Percentiles rank a stretch among this genome's conserved stretches.
These are phyloP conservation scores for Tethea ocularis DNA, from an alignment of 2,888 invertebrate genomes.

Conservation along the genomic window DNA sequence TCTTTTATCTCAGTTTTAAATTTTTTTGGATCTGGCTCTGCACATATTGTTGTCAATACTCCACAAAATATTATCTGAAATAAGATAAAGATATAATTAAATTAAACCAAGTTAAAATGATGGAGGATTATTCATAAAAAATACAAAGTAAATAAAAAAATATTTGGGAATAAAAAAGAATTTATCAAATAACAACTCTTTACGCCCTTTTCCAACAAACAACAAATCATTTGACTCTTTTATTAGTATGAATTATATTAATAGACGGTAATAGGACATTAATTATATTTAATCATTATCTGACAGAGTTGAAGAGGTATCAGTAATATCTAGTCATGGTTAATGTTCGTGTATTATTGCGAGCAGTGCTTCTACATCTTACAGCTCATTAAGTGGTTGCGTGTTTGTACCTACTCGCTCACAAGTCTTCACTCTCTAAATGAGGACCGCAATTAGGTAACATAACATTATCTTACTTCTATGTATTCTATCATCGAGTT, in stretches of 20 bases:
- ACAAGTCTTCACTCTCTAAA: conserved; percentile 46
- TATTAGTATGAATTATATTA: too few species aligned
- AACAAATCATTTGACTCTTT: too few species aligned
- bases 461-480: conserved; percentile 55
- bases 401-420: conserved; percentile 29
- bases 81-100: conserved; percentile 27
- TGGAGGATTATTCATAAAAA: conserved; percentile 5
- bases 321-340: neutral
- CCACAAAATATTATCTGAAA: conserved; percentile 71
- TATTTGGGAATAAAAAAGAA: too few species aligned
- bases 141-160: too few species aligned
- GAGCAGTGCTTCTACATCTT: conserved; percentile 26
- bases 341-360: conserved; percentile 6
- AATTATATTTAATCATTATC: neutral
- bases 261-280: neutral
- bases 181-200: too few species aligned
- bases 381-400: conserved; percentile 46
- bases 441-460: conserved; percentile 56
- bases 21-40: conserved; percentile 75
- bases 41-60: conserved; percentile 46
- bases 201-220: too few species aligned
- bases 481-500: conserved; percentile 45
- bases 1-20: conserved; percentile 61
- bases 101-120: neutral
- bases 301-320: neutral